A percentile compares a stretch with the other conserved stretches of the same genome.
phyloP scores from a whole-genome alignment of 2,888 invertebrate species.

The Tenodera sinensis region DNA sequence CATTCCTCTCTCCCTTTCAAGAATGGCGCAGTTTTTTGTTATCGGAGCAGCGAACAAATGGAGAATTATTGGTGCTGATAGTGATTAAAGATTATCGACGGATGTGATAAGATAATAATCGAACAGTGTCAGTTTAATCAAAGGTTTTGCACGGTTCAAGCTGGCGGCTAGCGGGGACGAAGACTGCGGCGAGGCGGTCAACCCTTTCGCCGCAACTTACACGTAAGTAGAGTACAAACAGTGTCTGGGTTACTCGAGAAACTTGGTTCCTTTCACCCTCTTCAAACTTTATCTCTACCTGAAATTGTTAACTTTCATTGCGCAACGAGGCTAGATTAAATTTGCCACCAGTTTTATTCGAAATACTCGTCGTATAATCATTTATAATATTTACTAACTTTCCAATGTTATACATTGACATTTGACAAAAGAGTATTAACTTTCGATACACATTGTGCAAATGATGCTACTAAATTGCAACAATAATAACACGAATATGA shows the following conservation, averaged over 20 bases:
- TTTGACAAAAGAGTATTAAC: no score
- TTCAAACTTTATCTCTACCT: background rate
- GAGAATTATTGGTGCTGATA: background rate
- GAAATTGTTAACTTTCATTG: background rate
- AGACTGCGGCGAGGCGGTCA: conserved; percentile 40
- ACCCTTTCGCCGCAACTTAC: conserved; percentile 45
- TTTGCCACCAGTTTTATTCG: no score
- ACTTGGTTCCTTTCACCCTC: background rate
- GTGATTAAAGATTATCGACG: background rate
- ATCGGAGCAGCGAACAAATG: background rate
- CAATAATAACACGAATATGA: no score
- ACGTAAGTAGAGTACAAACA: conserved; percentile 39
- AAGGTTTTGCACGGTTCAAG: background rate
- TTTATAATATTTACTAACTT: no score
- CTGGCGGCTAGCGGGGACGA: conserved; percentile 25
- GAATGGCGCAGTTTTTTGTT: background rate
- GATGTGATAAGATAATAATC: background rate
- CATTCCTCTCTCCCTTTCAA: background rate
- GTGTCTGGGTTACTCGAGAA: background rate
- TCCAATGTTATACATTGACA: no score
- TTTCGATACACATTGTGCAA: no score
- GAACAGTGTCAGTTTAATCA: background rate
- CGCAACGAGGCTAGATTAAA: background rate
- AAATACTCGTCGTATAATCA: no score
- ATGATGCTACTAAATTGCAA: no score